Evolutionary conservation across 2,888 invertebrate genomes (phyloP).

Genomic region (Drosophila lutescens): DNA sequence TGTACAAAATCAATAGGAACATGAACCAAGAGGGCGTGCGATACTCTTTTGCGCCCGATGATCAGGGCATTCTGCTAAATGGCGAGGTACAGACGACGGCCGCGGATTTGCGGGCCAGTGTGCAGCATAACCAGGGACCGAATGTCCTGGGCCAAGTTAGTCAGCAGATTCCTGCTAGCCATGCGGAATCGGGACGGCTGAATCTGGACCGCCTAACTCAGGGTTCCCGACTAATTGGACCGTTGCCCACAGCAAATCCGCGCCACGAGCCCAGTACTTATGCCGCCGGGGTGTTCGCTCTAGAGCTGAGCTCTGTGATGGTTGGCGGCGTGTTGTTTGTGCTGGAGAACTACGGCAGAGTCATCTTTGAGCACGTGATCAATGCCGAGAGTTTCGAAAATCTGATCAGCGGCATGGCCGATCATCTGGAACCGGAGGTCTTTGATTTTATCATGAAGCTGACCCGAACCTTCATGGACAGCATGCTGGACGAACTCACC

Average conservation of each 20-base stretch:
- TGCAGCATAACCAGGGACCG: slow-evolving; percentile 77
- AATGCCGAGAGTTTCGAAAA: slow-evolving; percentile 58
- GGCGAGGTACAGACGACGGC: slow-evolving; percentile 72
- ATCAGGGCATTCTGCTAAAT: slow-evolving; percentile 73
- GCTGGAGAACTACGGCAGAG: slow-evolving; percentile 28
- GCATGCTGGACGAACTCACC: slow-evolving; percentile 36
- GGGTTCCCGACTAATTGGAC: slow-evolving; percentile 18
- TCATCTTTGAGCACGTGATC: slow-evolving; percentile 51
- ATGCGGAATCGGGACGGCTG: slow-evolving; percentile 4
- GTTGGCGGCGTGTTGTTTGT: slow-evolving; percentile 32
- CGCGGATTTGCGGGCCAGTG: slow-evolving; percentile 68
- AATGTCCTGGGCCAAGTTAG: slow-evolving; percentile 70
- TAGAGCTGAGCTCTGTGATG: slow-evolving; percentile 42
- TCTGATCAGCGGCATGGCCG: slow-evolving; percentile 52
- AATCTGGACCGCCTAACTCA: not conserved
- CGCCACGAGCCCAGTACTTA: slow-evolving; percentile 25
- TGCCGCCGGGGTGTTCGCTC: slow-evolving; percentile 31
- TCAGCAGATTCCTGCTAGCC: slow-evolving; percentile 64
- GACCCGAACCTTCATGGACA: slow-evolving; percentile 53
- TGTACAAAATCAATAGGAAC: slow-evolving; percentile 76
- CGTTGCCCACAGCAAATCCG: slow-evolving; percentile 5
- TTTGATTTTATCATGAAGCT: slow-evolving; percentile 56
- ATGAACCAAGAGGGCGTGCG: slow-evolving; percentile 71
- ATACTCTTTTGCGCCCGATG: slow-evolving; percentile 70
- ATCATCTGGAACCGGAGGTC: slow-evolving; percentile 15